These are phyloP conservation scores for Lysandra bellargus DNA, from an alignment of 2,888 invertebrate genomes.

Conservation along the genomic window DNA sequence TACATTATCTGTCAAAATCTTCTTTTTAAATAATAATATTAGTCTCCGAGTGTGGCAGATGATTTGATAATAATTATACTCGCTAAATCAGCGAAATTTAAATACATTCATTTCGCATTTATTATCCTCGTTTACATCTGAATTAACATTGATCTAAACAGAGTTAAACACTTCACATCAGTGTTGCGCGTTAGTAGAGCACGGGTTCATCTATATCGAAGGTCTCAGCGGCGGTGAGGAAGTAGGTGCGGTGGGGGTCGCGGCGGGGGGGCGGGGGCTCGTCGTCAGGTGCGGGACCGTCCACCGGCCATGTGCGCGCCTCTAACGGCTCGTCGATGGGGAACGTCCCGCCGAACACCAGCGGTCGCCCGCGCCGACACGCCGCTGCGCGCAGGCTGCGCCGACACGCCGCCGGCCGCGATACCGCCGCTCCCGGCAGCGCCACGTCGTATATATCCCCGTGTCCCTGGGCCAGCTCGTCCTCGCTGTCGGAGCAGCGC, in stretches of 20 bases:
- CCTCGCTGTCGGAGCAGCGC: slow-evolving; percentile 24
- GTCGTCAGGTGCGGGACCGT: slow-evolving; percentile 62
- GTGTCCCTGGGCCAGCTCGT: slow-evolving; percentile 30
- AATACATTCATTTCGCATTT: no score
- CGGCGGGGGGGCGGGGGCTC: slow-evolving; percentile 39
- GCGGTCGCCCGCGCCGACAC: slow-evolving; percentile 82
- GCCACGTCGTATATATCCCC: slow-evolving; percentile 35
- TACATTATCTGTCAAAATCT: no score
- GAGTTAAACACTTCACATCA: neutral
- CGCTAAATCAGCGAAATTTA: no score
- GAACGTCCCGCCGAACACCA: slow-evolving; percentile 92
- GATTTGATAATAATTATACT: no score
- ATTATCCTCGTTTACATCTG: no score
- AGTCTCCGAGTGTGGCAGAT: no score
- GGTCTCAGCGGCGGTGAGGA: slow-evolving; percentile 74
- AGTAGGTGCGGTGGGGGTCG: slow-evolving; percentile 50
- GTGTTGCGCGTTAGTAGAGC: slow-evolving; percentile 40
- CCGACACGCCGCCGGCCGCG: slow-evolving; percentile 65
- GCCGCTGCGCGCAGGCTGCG: slow-evolving; percentile 83
- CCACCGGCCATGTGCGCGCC: slow-evolving; percentile 69
- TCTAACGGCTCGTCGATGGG: slow-evolving; percentile 86
- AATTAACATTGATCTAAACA: no score
- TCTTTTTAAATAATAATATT: no score
- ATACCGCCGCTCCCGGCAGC: slow-evolving; percentile 49
- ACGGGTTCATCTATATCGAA: slow-evolving; percentile 81